These are phyloP conservation scores for Apamea epomidion DNA, from an alignment of 2,888 invertebrate genomes.

Conservation along the genomic window DNA sequence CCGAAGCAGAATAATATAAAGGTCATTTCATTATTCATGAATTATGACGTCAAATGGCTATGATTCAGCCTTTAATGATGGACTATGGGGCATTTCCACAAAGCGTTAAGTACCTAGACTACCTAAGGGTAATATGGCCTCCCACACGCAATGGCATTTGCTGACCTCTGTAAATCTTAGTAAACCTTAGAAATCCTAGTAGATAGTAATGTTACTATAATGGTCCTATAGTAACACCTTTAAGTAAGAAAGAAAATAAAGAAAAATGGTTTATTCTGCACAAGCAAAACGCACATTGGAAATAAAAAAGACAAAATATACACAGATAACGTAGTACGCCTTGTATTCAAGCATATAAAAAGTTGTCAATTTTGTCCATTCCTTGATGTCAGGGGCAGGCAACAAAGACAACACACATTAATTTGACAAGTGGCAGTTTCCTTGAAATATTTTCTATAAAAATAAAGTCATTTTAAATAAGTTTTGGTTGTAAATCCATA, in stretches of 20 bases:
- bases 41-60: slow-evolving; percentile 72
- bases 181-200: background rate
- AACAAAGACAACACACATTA: too few relatives aligned
- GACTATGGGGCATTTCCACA: slow-evolving; percentile 72
- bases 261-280: too few relatives aligned
- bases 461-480: background rate
- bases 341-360: too few relatives aligned
- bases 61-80: slow-evolving; percentile 80
- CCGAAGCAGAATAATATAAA: slow-evolving; percentile 68
- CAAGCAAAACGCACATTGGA: too few relatives aligned
- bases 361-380: too few relatives aligned
- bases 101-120: slow-evolving; percentile 48
- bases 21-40: slow-evolving; percentile 78
- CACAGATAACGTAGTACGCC: too few relatives aligned
- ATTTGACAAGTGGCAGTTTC: background rate
- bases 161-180: slow-evolving; percentile 40
- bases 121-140: slow-evolving; percentile 5
- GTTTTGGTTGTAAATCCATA: background rate
- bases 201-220: slow-evolving; percentile 2
- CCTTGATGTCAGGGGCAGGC: too few relatives aligned
- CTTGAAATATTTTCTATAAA: background rate
- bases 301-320: too few relatives aligned
- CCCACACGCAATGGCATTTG: slow-evolving; percentile 58
- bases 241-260: too few relatives aligned
- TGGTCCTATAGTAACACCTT: background rate